These are phyloP conservation scores for Phenganax subtilis DNA, from an alignment of 92 coral and sea anemone genomes.

Conservation along the genomic window DNA sequence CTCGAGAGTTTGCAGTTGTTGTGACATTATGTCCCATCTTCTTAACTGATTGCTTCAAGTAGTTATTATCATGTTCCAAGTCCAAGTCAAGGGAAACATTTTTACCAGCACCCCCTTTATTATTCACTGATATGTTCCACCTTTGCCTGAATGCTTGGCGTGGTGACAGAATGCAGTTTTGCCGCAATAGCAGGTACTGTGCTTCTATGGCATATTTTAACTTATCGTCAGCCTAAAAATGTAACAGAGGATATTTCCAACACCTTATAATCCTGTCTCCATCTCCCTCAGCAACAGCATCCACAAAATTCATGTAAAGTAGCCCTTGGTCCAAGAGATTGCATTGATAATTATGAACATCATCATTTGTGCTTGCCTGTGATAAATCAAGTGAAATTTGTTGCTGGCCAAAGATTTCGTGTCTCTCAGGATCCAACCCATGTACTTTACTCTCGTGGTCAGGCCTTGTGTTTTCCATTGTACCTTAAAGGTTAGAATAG, in stretches of 20 bases:
- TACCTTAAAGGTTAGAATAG: constrained; percentile 6
- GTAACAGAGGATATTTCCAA: constrained; percentile 40
- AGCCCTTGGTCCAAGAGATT: constrained; percentile 38
- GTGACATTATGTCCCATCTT: constrained; percentile 51
- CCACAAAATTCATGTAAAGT: constrained; percentile 33
- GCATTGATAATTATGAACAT: constrained; percentile 25
- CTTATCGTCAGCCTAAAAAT: constrained; percentile 18
- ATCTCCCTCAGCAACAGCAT: constrained; percentile 46
- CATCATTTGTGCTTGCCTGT: not conserved
- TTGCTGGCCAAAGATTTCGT: not conserved
- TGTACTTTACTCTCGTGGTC: constrained; percentile 1
- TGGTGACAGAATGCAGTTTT: constrained; percentile 14
- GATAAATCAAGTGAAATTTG: not conserved
- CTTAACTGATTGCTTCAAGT: constrained; percentile 41
- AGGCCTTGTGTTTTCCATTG: constrained; percentile 28
- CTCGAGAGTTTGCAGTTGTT: constrained; percentile 39
- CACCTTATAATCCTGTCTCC: constrained; percentile 36
- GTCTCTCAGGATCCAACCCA: constrained; percentile 20
- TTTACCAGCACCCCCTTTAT: constrained; percentile 23
- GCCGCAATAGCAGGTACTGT: constrained; percentile 24
- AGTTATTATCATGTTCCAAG: constrained; percentile 54
- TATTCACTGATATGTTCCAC: too few species aligned
- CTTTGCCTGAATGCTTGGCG: constrained; percentile 10
- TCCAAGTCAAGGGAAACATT: constrained; percentile 58
- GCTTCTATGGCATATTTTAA: constrained; percentile 37